Percentiles rank a stretch among this genome's conserved stretches.
Conservation (phyloP, 1,140 invertebrate species). For the Contarinia nasturtii region DNA sequence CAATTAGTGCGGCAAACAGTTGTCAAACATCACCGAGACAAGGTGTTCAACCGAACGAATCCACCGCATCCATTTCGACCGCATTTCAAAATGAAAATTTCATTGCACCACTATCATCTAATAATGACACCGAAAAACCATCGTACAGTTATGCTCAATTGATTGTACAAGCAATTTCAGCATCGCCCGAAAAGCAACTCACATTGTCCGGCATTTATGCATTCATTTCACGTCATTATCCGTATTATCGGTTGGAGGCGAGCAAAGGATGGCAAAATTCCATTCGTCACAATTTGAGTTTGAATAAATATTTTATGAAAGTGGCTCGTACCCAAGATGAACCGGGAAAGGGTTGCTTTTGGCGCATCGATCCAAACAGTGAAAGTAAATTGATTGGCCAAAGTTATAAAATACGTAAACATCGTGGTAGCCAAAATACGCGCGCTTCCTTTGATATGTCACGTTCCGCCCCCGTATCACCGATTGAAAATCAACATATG, state of each 20-base stretch:
- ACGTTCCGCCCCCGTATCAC: constrained; percentile 86
- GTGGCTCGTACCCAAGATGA: constrained; percentile 12
- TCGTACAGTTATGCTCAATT: constrained; percentile 97
- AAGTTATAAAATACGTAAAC: constrained; percentile 77
- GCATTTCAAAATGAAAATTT: constrained; percentile 20
- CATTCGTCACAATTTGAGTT: constrained; percentile 91
- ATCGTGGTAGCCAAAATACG: constrained; percentile 83
- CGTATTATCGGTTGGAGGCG: constrained; percentile 83
- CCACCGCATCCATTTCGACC: constrained; percentile 20
- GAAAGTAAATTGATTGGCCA: constrained; percentile 92
- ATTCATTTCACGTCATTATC: constrained; percentile 97
- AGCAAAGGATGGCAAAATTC: constrained; percentile 99
- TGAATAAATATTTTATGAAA: constrained; percentile 51
- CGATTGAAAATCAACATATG: constrained; percentile 39
- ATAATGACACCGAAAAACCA: constrained; percentile 74
- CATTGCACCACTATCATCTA: constrained; percentile 26
- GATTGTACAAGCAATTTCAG: constrained; percentile 94
- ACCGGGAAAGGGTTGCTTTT: constrained; percentile 76
- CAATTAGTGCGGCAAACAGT: constrained; percentile 80
- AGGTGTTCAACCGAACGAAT: constrained; percentile 22
- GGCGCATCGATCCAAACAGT: constrained; percentile 91
- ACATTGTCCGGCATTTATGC: constrained; percentile 96
- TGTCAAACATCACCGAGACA: constrained; percentile 84
- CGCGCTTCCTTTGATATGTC: constrained; percentile 78
- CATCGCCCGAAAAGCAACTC: constrained; percentile 84